Conservation (phyloP, 1,140 invertebrate species). For the Neoseiulus cucumeris region DNA sequence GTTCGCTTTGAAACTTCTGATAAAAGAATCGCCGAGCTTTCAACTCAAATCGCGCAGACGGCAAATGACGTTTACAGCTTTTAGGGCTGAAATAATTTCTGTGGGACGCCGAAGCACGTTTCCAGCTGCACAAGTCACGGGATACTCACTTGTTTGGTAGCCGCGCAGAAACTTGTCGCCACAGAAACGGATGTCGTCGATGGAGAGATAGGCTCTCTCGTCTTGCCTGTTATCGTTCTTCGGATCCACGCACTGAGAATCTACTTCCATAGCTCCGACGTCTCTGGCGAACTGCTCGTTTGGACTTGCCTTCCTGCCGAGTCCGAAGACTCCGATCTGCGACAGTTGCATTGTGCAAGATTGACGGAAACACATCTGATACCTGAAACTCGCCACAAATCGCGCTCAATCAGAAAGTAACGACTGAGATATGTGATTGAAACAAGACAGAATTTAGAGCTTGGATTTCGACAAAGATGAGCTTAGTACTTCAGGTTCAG, state of each 20-base stretch:
- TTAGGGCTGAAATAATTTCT: too few relatives aligned
- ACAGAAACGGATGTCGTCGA: neutral
- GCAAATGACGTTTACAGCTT: too few relatives aligned
- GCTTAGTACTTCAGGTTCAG: neutral
- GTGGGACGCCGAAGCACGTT: too few relatives aligned
- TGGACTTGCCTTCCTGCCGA: neutral
- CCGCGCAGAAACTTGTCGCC: neutral
- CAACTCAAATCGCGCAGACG: too few relatives aligned
- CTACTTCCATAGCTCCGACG: neutral
- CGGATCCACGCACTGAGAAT: neutral
- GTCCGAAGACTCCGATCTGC: neutral
- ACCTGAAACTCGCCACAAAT: too few relatives aligned
- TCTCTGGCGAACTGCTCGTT: neutral
- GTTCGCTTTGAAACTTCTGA: too few relatives aligned
- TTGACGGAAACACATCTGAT: neutral
- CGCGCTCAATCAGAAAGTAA: too few relatives aligned
- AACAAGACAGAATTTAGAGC: too few relatives aligned
- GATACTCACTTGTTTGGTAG: neutral
- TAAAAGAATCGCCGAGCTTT: too few relatives aligned
- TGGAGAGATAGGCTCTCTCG: neutral
- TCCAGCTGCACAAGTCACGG: too few relatives aligned
- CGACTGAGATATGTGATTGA: too few relatives aligned
- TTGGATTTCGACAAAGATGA: too few relatives aligned
- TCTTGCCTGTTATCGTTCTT: neutral
- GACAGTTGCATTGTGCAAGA: neutral